These are phyloP conservation scores for Caenorhabditis sinica DNA, from an alignment of 2,888 invertebrate species.

Conservation along the genomic window DNA sequence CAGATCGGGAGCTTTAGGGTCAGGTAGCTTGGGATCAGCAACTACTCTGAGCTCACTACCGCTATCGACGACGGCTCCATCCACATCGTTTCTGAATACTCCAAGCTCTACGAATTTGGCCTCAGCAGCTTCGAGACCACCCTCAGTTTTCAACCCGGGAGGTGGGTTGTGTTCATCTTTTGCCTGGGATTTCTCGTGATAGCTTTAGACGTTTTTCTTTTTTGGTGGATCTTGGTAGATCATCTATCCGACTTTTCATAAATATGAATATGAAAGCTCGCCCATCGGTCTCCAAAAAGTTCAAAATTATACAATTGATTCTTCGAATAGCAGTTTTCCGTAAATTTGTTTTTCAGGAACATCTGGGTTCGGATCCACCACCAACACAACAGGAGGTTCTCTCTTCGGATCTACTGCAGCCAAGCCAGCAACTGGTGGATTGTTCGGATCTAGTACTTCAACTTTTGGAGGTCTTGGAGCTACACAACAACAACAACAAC, in stretches of 20 bases:
- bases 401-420: constrained; percentile 42
- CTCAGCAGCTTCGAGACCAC: constrained; percentile 20
- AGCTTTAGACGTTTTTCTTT: constrained; percentile 9
- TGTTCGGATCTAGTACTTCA: constrained; percentile 53
- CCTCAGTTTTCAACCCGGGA: constrained; percentile 5
- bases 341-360: constrained; percentile 5
- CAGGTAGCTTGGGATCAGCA: not conserved
- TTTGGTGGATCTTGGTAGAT: constrained; percentile 13
- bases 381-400: constrained; percentile 36
- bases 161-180: constrained; percentile 32
- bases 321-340: not conserved
- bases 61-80: not conserved
- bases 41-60: constrained; percentile 1
- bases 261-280: not conserved
- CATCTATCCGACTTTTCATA: not conserved
- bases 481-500: constrained; percentile 50
- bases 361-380: constrained; percentile 42
- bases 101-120: constrained; percentile 7
- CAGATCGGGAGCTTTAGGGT: constrained; percentile 21
- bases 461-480: constrained; percentile 39
- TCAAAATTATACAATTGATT: not conserved
- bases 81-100: constrained; percentile 1
- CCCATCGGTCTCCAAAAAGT: not conserved
- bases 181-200: constrained; percentile 9
- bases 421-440: constrained; percentile 31